phyloP scores from a whole-genome alignment of 2,797 vertebrate genomes.

The Myotis pilosus region DNA sequence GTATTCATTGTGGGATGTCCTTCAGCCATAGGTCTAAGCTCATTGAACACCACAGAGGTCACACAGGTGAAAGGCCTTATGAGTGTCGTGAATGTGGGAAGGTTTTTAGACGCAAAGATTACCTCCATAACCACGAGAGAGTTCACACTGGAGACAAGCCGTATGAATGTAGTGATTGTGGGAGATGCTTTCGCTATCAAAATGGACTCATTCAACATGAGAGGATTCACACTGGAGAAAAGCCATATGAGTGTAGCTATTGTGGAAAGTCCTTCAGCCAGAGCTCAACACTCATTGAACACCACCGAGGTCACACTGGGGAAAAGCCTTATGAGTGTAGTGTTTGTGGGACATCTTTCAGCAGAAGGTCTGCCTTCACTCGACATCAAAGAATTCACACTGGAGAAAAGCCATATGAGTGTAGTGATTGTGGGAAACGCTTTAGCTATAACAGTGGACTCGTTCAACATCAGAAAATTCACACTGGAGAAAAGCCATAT shows the following conservation, averaged over 20 bases:
- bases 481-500: conserved; percentile 15
- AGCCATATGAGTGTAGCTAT: background rate
- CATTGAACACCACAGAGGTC: background rate
- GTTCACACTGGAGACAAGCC: conserved; percentile 67
- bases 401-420: background rate
- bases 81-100: background rate
- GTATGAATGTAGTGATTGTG: conserved; percentile 16
- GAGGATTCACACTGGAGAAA: background rate
- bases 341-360: background rate
- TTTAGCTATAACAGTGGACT: background rate
- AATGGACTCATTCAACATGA: background rate
- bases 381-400: background rate
- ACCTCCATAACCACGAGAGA: conserved; percentile 60
- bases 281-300: background rate
- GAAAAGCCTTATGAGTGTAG: background rate
- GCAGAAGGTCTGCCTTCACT: background rate
- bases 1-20: background rate
- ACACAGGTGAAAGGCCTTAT: background rate
- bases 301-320: background rate
- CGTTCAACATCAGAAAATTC: background rate
- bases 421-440: background rate
- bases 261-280: background rate
- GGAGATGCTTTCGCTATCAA: background rate
- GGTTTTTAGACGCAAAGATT: conserved; percentile 58
- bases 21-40: background rate